Evolutionary conservation across 2,113 vertebrate genomes (phyloP).

Genomic region (Ovis canadensis): DNA sequence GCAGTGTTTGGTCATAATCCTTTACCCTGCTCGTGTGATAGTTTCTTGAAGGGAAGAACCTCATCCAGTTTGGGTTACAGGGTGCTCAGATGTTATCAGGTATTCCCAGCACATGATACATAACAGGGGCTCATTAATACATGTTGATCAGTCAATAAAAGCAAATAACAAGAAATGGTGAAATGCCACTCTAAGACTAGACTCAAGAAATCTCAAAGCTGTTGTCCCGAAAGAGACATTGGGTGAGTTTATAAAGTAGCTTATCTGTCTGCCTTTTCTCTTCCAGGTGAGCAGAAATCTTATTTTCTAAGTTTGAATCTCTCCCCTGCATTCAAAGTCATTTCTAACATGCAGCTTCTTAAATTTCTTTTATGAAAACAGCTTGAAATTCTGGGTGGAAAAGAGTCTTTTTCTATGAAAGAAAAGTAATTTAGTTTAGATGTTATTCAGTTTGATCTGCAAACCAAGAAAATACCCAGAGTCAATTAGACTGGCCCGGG

Average conservation of each 20-base stretch:
- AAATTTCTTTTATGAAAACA: not conserved
- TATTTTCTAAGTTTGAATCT: conserved; percentile 14
- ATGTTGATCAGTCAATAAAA: not conserved
- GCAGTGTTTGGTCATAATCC: not conserved
- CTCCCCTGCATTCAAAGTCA: not conserved
- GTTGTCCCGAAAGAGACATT: not conserved
- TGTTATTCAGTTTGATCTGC: not conserved
- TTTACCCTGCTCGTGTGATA: not conserved
- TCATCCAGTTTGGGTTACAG: not conserved
- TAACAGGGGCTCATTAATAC: not conserved
- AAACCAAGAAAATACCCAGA: conserved; percentile 11
- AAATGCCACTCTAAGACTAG: not conserved
- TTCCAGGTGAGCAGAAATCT: not conserved
- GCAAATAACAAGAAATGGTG: not conserved
- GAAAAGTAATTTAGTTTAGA: not conserved
- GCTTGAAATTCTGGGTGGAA: conserved; percentile 23
- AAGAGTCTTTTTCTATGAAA: not conserved
- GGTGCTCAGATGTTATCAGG: not conserved
- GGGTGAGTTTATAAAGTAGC: not conserved
- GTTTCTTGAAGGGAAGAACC: not conserved
- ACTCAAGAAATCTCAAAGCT: not conserved
- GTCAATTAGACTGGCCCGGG: not conserved
- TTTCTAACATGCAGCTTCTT: not conserved
- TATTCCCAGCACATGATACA: not conserved
- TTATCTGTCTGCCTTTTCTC: not conserved